Conservation (phyloP, 2,797 vertebrate species). For the Melanotaenia trifasciata region DNA sequence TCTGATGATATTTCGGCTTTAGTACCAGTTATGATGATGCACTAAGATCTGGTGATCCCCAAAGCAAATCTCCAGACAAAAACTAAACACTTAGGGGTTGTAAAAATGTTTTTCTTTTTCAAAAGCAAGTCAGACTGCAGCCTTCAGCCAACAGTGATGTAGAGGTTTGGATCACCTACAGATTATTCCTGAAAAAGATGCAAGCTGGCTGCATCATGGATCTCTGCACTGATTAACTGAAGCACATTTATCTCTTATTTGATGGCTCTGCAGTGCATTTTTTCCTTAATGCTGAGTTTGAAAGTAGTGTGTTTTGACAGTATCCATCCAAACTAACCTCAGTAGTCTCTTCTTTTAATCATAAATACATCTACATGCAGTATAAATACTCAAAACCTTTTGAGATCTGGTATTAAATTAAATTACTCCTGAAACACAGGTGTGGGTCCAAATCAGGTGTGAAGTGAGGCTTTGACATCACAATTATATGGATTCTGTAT, state of each 20-base stretch:
- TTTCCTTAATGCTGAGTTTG: neutral
- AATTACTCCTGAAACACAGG: neutral
- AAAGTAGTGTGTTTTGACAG: neutral
- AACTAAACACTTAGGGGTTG: neutral
- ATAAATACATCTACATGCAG: neutral
- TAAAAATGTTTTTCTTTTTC: neutral
- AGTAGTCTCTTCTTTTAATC: neutral
- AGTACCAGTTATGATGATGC: too few relatives aligned
- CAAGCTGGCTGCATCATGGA: neutral
- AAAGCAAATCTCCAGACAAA: neutral
- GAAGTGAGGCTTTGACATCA: constrained; percentile 29
- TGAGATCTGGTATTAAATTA: neutral
- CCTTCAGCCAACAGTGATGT: neutral
- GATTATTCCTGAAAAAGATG: constrained; percentile 5
- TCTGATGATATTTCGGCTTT: constrained; percentile 16
- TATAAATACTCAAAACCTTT: neutral
- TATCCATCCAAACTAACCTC: neutral
- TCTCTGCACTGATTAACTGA: constrained; percentile 1
- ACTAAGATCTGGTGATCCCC: neutral
- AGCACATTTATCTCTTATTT: neutral
- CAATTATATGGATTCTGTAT: constrained; percentile 18
- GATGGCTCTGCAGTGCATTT: neutral
- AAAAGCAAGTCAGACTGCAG: neutral
- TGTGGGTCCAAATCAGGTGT: neutral
- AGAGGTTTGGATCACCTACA: constrained; percentile 13